A percentile compares a stretch with the other conserved stretches of the same genome.
Conservation (phyloP, 1,140 invertebrate species). For the Heliconius himera region DNA sequence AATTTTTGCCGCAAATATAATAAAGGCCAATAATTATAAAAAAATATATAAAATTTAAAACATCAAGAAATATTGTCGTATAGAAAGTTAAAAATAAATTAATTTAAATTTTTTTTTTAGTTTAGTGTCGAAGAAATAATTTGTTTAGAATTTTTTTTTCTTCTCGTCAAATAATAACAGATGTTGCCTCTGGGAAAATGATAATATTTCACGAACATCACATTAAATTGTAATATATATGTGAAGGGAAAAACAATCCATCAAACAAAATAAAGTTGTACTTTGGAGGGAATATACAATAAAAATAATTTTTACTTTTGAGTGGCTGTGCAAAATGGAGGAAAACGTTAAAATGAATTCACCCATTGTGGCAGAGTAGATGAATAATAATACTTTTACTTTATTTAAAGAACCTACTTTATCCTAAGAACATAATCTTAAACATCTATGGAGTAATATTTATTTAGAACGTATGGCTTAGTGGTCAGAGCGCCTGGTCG, state of each 20-base stretch:
- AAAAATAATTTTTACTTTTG: conserved; percentile 10
- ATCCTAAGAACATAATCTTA: background rate
- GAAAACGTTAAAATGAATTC: background rate
- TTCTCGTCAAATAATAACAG: conserved; percentile 28
- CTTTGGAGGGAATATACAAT: background rate
- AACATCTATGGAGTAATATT: too few species aligned
- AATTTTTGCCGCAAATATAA: too few species aligned
- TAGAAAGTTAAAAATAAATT: too few species aligned
- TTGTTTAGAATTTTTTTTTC: conserved; percentile 22
- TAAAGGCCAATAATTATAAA: too few species aligned
- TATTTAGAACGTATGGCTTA: too few species aligned
- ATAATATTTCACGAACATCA: conserved; percentile 20
- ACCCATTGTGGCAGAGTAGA: background rate
- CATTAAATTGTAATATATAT: conserved; percentile 21
- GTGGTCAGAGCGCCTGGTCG: too few species aligned
- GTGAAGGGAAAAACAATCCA: conserved; percentile 20
- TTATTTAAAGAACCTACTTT: conserved; percentile 4
- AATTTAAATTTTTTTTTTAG: too few species aligned
- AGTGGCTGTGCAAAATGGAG: background rate
- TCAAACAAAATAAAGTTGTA: conserved; percentile 18
- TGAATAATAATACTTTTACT: conserved; percentile 12
- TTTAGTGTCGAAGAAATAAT: background rate
- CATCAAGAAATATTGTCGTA: too few species aligned
- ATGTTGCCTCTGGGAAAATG: conserved; percentile 23
- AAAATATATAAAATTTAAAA: too few species aligned